Percentiles rank a stretch among this genome's conserved stretches.
phyloP scores from a whole-genome alignment of 1,140 invertebrate genomes.

The Drosophila tropicalis region DNA sequence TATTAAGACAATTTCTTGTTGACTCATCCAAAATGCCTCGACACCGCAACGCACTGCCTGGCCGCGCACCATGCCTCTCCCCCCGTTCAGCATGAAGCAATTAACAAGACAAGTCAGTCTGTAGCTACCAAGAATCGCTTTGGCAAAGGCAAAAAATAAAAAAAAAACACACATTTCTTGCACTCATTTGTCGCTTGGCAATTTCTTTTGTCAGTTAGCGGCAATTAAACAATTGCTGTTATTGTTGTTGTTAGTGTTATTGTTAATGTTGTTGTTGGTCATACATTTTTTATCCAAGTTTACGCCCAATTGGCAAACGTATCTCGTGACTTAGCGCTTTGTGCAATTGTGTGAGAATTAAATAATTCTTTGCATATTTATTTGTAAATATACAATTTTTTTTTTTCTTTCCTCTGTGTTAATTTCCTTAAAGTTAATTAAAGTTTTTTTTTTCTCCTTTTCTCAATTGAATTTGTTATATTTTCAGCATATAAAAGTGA shows the following conservation, averaged over 20 bases:
- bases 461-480: conserved; percentile 32
- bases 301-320: conserved; percentile 64
- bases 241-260: conserved; percentile 26
- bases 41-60: too few relatives aligned
- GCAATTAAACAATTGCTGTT: conserved; percentile 74
- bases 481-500: conserved; percentile 18
- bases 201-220: conserved; percentile 71
- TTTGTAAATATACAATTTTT: conserved; percentile 62
- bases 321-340: conserved; percentile 74
- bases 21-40: conserved; percentile 60
- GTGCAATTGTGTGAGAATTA: conserved; percentile 76
- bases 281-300: conserved; percentile 71
- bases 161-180: conserved; percentile 59
- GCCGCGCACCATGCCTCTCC: neutral
- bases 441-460: conserved; percentile 44
- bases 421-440: conserved; percentile 71
- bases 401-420: neutral
- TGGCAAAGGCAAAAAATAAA: neutral
- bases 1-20: conserved; percentile 81
- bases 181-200: conserved; percentile 72
- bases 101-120: conserved; percentile 1
- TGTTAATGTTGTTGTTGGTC: conserved; percentile 42
- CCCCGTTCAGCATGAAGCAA: neutral
- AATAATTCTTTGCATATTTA: conserved; percentile 81
- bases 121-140: conserved; percentile 61